These are phyloP conservation scores for Coregonus ussuriensis DNA, from an alignment of 2,797 vertebrate species.

Conservation along the genomic window DNA sequence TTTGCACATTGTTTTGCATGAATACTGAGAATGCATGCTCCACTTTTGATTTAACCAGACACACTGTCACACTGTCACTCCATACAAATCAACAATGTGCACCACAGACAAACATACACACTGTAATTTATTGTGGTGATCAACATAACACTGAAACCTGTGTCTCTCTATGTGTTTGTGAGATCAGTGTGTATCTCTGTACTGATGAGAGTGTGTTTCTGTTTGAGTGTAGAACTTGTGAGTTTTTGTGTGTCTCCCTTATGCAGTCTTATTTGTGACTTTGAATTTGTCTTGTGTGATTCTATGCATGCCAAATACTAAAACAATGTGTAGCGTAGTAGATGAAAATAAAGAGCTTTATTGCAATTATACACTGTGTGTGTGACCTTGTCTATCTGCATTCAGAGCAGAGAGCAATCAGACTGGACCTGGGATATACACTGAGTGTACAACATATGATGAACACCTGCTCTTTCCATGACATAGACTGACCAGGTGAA, in stretches of 20 bases:
- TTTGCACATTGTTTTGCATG: constrained; percentile 49
- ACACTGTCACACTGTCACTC: constrained; percentile 7
- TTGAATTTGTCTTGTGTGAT: constrained; percentile 66
- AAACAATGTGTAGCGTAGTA: constrained; percentile 70
- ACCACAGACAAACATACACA: not conserved
- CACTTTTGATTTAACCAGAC: constrained; percentile 21
- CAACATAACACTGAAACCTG: constrained; percentile 20
- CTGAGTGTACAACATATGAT: too few species aligned
- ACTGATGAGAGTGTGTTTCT: constrained; percentile 16
- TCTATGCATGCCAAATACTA: constrained; percentile 74
- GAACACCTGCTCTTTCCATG: too few species aligned
- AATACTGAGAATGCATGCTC: constrained; percentile 32
- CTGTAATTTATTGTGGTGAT: constrained; percentile 12
- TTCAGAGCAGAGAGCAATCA: not conserved
- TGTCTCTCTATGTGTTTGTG: not conserved
- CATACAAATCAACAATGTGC: not conserved
- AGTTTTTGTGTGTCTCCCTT: constrained; percentile 35
- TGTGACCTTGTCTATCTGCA: not conserved
- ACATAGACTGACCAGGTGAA: too few species aligned
- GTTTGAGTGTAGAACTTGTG: constrained; percentile 23
- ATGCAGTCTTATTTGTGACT: constrained; percentile 48
- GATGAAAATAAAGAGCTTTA: constrained; percentile 70
- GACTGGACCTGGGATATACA: too few species aligned
- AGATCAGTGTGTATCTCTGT: constrained; percentile 30
- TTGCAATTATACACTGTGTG: constrained; percentile 38